Percentiles rank a stretch among this genome's conserved stretches.
These are phyloP conservation scores for Lagopus muta DNA, from an alignment of 2,113 vertebrate species.

Conservation along the genomic window DNA sequence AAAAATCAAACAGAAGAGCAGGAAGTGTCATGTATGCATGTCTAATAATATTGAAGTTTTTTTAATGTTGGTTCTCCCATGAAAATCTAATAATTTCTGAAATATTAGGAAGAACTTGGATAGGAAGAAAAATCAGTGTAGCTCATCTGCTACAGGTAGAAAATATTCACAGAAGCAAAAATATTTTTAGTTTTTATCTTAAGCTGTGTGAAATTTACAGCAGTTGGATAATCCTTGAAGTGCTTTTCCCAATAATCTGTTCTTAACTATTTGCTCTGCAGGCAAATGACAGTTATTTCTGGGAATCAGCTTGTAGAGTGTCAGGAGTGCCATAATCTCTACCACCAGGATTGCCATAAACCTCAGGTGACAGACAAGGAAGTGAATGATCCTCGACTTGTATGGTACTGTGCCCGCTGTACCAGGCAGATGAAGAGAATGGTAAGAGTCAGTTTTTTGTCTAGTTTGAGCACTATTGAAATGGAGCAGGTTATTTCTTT, in stretches of 20 bases:
- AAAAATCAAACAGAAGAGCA: neutral
- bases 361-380: slow-evolving; percentile 99
- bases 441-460: slow-evolving; percentile 80
- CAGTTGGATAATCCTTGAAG: slow-evolving; percentile 36
- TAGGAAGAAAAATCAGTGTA: neutral
- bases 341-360: slow-evolving; percentile 99
- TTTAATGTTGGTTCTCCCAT: neutral
- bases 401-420: slow-evolving; percentile 98
- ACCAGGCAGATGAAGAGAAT: slow-evolving; percentile 98
- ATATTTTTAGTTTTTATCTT: slow-evolving; percentile 18
- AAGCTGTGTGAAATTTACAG: slow-evolving; percentile 30
- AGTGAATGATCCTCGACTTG: slow-evolving; percentile 95
- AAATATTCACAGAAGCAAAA: neutral
- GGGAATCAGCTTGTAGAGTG: slow-evolving; percentile 98
- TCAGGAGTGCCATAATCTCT: slow-evolving; percentile 98
- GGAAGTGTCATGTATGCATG: neutral
- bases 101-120: neutral
- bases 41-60: neutral
- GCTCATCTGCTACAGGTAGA: neutral
- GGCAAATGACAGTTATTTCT: slow-evolving; percentile 97
- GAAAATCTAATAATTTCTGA: neutral
- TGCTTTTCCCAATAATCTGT: slow-evolving; percentile 51
- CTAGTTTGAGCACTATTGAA: neutral
- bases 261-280: slow-evolving; percentile 75
- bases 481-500: neutral